Conservation (phyloP, 2,797 vertebrate species). For the Tangara arthus region DNA sequence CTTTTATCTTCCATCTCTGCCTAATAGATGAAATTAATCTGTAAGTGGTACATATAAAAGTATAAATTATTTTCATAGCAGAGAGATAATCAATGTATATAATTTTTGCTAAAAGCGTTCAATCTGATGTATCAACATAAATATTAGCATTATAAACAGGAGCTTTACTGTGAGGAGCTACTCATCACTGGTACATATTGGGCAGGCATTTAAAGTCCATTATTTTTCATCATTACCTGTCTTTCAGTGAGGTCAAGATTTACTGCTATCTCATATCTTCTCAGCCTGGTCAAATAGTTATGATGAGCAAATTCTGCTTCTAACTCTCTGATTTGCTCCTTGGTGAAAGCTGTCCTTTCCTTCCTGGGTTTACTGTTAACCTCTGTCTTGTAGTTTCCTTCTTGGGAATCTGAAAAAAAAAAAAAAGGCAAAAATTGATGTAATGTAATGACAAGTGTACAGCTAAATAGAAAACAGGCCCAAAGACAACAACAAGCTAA, state of each 20-base stretch:
- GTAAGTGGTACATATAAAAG: background rate
- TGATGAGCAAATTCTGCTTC: slow-evolving; percentile 99
- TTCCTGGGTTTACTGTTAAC: slow-evolving; percentile 98
- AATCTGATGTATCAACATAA: background rate
- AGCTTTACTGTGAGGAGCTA: background rate
- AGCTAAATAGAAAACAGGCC: background rate
- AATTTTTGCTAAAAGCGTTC: background rate
- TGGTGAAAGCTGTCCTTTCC: slow-evolving; percentile 98
- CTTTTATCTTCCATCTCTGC: background rate
- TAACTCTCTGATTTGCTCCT: slow-evolving; percentile 98
- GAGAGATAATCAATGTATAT: background rate
- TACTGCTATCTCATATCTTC: slow-evolving; percentile 97
- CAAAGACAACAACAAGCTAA: background rate
- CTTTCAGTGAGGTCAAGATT: slow-evolving; percentile 98
- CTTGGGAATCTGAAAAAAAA: slow-evolving; percentile 90
- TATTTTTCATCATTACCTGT: slow-evolving; percentile 84
- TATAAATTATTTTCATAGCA: background rate
- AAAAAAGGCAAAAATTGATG: slow-evolving; percentile 55
- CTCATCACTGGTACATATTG: background rate
- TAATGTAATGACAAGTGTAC: background rate
- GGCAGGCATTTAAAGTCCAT: background rate
- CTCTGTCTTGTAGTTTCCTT: slow-evolving; percentile 96
- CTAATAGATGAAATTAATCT: background rate
- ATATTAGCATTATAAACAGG: background rate
- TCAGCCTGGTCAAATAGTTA: slow-evolving; percentile 98